Conservation (phyloP, 2,888 invertebrate species). For the Acronicta leporina region DNA sequence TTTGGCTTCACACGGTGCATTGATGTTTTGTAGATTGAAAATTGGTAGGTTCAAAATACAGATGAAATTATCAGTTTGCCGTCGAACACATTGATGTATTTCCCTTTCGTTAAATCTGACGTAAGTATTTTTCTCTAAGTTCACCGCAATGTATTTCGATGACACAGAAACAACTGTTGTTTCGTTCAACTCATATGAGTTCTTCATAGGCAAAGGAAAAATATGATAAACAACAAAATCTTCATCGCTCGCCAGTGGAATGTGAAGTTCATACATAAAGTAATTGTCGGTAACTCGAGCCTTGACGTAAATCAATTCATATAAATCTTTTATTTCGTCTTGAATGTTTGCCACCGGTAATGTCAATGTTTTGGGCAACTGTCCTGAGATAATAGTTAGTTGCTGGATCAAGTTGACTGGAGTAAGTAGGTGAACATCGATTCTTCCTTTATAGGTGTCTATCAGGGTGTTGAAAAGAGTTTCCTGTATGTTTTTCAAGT, state of each 20-base stretch:
- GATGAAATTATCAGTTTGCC: not conserved
- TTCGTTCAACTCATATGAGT: not conserved
- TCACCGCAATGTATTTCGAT: too few relatives aligned
- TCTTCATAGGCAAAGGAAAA: slow-evolving; percentile 8
- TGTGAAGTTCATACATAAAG: slow-evolving; percentile 16
- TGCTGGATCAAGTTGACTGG: slow-evolving; percentile 12
- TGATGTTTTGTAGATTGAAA: slow-evolving; percentile 4
- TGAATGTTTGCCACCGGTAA: slow-evolving; percentile 6
- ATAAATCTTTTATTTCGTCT: slow-evolving; percentile 9
- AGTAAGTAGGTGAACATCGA: slow-evolving; percentile 14
- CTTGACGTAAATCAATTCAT: slow-evolving; percentile 9
- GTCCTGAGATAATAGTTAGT: slow-evolving; percentile 5
- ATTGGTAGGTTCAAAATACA: slow-evolving; percentile 9
- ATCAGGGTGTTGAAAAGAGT: slow-evolving; percentile 12
- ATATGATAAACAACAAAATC: slow-evolving; percentile 1
- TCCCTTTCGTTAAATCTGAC: slow-evolving; percentile 2
- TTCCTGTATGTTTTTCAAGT: slow-evolving; percentile 12
- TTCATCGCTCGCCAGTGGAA: slow-evolving; percentile 9
- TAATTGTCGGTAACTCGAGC: slow-evolving; percentile 14
- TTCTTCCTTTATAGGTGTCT: slow-evolving; percentile 12
- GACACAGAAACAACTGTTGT: not conserved
- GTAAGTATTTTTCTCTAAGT: slow-evolving; percentile 1
- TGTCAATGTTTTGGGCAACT: slow-evolving; percentile 6
- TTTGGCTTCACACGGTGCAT: slow-evolving; percentile 18
- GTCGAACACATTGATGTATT: slow-evolving; percentile 5